These are phyloP conservation scores for Isichthys henryi DNA, from an alignment of 2,113 vertebrate species.

Conservation along the genomic window DNA sequence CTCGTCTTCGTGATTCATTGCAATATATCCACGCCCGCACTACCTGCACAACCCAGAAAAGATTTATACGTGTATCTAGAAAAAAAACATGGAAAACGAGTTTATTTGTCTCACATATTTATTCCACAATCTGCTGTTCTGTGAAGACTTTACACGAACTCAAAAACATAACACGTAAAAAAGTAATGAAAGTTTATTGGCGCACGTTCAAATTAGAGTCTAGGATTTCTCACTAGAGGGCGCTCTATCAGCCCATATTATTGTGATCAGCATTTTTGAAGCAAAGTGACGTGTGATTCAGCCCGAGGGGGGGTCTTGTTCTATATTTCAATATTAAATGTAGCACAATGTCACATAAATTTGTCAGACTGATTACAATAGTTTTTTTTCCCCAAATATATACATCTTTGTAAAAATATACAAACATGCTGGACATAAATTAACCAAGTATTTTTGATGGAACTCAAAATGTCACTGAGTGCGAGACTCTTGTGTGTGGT, in stretches of 20 bases:
- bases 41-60: background rate
- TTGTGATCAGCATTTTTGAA: background rate
- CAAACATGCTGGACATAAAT: constrained; percentile 19
- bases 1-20: background rate
- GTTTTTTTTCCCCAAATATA: constrained; percentile 35
- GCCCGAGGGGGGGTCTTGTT: background rate
- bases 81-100: background rate
- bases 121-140: background rate
- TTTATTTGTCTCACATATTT: background rate
- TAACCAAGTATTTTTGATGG: background rate
- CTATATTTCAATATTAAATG: background rate
- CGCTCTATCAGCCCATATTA: background rate
- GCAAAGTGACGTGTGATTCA: background rate
- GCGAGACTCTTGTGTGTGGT: background rate
- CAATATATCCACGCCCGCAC: background rate
- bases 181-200: constrained; percentile 3
- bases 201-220: background rate
- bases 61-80: background rate
- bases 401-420: constrained; percentile 35
- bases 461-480: background rate
- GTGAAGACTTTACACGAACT: background rate
- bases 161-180: constrained; percentile 12
- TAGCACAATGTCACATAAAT: background rate
- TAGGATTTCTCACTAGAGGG: background rate
- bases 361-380: background rate